These are phyloP conservation scores for Epiperipatus broadwayi DNA, from an alignment of 2,888 invertebrate genomes.

Conservation along the genomic window DNA sequence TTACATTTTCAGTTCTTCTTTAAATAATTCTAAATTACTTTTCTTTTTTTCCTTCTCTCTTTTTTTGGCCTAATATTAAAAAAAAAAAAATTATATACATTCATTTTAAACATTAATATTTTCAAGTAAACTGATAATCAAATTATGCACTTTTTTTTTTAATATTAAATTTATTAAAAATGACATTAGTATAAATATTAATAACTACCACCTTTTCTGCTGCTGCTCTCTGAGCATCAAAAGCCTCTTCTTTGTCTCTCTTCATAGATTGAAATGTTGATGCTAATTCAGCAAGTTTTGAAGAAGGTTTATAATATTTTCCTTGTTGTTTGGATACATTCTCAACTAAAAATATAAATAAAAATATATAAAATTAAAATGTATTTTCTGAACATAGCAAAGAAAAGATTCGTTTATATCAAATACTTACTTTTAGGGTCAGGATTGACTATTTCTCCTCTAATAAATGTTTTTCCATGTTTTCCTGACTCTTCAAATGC, in stretches of 20 bases:
- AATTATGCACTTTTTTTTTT: no score
- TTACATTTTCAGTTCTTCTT: conserved; percentile 87
- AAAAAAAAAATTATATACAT: no score
- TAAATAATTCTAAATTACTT: conserved; percentile 90
- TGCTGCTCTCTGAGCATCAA: conserved; percentile 32
- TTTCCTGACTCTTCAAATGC: conserved; percentile 67
- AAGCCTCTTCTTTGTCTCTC: conserved; percentile 34
- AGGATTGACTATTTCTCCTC: conserved; percentile 91
- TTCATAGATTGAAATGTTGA: conserved; percentile 29
- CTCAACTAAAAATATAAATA: conserved; percentile 42
- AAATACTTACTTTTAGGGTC: conserved; percentile 57
- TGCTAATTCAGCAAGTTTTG: conserved; percentile 44
- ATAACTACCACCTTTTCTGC: not conserved
- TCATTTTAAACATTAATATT: no score
- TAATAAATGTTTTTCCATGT: conserved; percentile 79
- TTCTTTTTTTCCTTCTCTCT: conserved; percentile 70
- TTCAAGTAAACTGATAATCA: not conserved
- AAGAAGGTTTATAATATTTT: conserved; percentile 76
- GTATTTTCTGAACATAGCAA: conserved; percentile 13
- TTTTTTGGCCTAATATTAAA: conserved; percentile 38
- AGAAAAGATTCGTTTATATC: no score
- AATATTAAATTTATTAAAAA: conserved; percentile 1
- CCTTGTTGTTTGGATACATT: conserved; percentile 61
- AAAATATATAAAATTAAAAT: not conserved
- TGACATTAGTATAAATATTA: not conserved